Evolutionary conservation across 1,140 invertebrate genomes (phyloP).

Genomic region (Conopomorpha cramerella): DNA sequence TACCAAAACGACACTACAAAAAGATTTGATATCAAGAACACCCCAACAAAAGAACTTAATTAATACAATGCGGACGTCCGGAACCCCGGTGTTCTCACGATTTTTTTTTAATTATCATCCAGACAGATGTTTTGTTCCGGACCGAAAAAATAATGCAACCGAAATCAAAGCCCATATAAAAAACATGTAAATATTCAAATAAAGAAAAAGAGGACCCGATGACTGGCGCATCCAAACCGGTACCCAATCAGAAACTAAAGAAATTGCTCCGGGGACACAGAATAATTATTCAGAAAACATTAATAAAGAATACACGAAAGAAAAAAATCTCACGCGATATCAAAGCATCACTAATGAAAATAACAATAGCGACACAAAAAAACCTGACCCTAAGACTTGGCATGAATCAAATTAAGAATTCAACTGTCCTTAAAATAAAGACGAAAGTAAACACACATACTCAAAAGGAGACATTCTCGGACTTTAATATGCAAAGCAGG

Average conservation of each 20-base stretch:
- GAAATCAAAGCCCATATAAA: conserved; percentile 19
- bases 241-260: conserved; percentile 51
- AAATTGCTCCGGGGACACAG: conserved; percentile 32
- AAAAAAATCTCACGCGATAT: conserved; percentile 37
- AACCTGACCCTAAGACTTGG: conserved; percentile 41
- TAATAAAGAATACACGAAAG: conserved; percentile 3
- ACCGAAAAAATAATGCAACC: conserved; percentile 26
- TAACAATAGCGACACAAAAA: conserved; percentile 36
- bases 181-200: conserved; percentile 43
- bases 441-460: conserved; percentile 44
- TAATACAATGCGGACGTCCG: conserved; percentile 31
- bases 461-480: conserved; percentile 32
- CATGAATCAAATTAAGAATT: conserved; percentile 46
- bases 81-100: conserved; percentile 40
- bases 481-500: conserved; percentile 46
- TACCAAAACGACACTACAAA: conserved; percentile 3
- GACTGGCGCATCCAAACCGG: conserved; percentile 48
- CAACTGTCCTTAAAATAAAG: conserved; percentile 48
- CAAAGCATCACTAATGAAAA: conserved; percentile 44
- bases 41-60: conserved; percentile 25
- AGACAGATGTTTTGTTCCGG: conserved; percentile 42
- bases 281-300: conserved; percentile 36
- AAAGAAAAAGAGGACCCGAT: conserved; percentile 37
- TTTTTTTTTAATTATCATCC: conserved; percentile 46
- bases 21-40: too few species aligned